These are phyloP conservation scores for silkworm (Bombyx mori) DNA, from an alignment of 1,140 invertebrate species.

Conservation along the genomic window DNA sequence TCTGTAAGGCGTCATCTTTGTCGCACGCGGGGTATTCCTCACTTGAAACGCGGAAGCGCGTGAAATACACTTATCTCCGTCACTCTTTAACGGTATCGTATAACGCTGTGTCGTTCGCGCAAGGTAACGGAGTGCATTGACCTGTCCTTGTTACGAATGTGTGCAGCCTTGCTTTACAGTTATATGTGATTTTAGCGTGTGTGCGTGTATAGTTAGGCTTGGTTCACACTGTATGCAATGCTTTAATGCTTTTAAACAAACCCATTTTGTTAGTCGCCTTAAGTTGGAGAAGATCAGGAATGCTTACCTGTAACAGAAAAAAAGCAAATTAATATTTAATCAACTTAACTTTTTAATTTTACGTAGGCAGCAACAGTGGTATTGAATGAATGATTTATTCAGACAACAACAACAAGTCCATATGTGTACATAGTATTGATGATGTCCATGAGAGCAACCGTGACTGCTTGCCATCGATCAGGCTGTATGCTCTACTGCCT, in stretches of 20 bases:
- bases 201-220: slow-evolving; percentile 56
- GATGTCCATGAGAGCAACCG: no score
- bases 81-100: slow-evolving; percentile 21
- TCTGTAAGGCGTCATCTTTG: slow-evolving; percentile 39
- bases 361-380: no score
- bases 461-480: no score
- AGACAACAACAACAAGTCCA: no score
- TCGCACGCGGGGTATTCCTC: slow-evolving; percentile 38
- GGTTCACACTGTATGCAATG: slow-evolving; percentile 32
- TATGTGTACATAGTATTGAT: no score
- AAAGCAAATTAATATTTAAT: not conserved
- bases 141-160: slow-evolving; percentile 66
- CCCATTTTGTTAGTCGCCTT: not conserved
- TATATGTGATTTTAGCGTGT: slow-evolving; percentile 52
- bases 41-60: slow-evolving; percentile 33
- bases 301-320: slow-evolving; percentile 34
- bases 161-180: slow-evolving; percentile 68
- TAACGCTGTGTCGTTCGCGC: slow-evolving; percentile 47
- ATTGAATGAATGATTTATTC: no score
- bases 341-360: no score
- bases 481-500: no score
- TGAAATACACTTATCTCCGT: slow-evolving; percentile 30
- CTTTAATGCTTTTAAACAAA: not conserved
- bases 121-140: slow-evolving; percentile 68
- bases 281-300: not conserved